Base-by-base conservation (phyloP, 2,888 invertebrate genomes). In the Tinea trinotella region DNA sequence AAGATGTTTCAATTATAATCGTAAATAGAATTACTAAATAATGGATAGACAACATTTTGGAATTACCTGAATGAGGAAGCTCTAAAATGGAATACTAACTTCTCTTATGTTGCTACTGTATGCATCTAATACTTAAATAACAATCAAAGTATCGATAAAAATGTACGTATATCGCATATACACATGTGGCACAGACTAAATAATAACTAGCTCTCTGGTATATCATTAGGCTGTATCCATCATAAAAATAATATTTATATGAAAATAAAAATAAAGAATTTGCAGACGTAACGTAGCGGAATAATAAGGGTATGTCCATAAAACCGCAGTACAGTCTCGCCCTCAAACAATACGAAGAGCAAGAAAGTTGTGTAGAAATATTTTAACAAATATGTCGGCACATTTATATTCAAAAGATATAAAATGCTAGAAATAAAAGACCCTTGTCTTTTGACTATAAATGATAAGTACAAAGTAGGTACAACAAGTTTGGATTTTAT, bases 51-150 rank as follows among this genome's bases (percentile, higher is more conserved):
- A 55, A 48, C 22, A 30, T 66, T 63, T 65, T 68, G 67, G 66
- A 62, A 67, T 61, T 62, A 67, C 70, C 62, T 67, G 19, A 46
- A 19, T 17, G 4, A 17, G 84, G 84, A 84, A 84, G 83, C 84
- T 77, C 84, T 79, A 76, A 74, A 65, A 67, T 71, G 71, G 70
- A 76, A 77, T 68, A 74, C 73, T 76, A 80, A 62, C 65, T 74
- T 72, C 64, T 64, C 62, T 67, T 65, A 68, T 15, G 70, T 66
- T 61, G 66, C 74, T 76, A 77, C 67, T 69, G 66, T 74, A 72
- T 67, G 70, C 64, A 62, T 61, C 73, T 77, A 75, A 64, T 66
- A 74, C 70, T 76, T 68, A 70, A 74, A 72, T 65, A 67, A 79
- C 74, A 81, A 82, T 79, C 81, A 76, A 4, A 46, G 18, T 18